These are phyloP conservation scores for Drosophila albomicans DNA, from an alignment of 1,140 invertebrate genomes.

Conservation along the genomic window DNA sequence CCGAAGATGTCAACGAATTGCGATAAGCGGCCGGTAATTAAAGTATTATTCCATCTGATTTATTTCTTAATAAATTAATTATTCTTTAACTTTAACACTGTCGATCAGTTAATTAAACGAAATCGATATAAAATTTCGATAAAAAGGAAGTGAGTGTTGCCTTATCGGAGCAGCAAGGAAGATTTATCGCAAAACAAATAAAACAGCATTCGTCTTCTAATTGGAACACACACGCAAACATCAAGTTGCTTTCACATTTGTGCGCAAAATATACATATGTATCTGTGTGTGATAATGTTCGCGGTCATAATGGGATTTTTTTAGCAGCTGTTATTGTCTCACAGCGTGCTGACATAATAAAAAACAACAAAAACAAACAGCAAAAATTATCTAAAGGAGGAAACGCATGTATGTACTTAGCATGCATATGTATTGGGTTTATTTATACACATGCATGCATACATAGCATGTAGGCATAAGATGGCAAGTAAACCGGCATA, in stretches of 20 bases:
- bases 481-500: constrained; percentile 55
- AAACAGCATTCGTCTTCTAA: background rate
- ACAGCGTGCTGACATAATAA: constrained; percentile 56
- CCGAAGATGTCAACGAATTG: constrained; percentile 24
- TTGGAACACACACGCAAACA: constrained; percentile 3
- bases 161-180: background rate
- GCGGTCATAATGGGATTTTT: constrained; percentile 13
- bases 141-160: background rate
- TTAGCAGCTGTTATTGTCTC: constrained; percentile 29
- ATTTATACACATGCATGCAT: constrained; percentile 16
- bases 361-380: constrained; percentile 3
- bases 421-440: background rate
- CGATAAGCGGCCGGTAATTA: constrained; percentile 52
- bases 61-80: constrained; percentile 6
- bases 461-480: constrained; percentile 37
- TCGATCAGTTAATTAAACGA: background rate
- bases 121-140: no score
- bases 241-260: background rate
- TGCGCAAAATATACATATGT: background rate
- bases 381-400: constrained; percentile 38
- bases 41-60: constrained; percentile 6
- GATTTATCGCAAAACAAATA: constrained; percentile 7
- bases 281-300: constrained; percentile 1
- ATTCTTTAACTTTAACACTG: background rate
- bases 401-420: constrained; percentile 27